Base-by-base conservation (phyloP, 2,888 invertebrate species). In the Drosophila lutescens region DNA sequence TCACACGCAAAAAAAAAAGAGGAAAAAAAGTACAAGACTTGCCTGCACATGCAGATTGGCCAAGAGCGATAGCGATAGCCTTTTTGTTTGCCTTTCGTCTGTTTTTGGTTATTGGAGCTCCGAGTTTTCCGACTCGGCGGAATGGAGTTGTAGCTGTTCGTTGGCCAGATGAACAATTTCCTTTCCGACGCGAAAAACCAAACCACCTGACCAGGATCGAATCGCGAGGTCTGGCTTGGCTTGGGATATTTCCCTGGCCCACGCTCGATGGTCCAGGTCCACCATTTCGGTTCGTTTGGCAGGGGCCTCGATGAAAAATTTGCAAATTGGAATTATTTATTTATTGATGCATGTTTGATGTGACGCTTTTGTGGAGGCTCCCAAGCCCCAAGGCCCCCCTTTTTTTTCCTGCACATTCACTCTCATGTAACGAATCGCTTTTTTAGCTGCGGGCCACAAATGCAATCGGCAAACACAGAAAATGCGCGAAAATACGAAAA, bases 31-130 rank as follows among this genome's bases (percentile, higher is more conserved):
- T 34, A 41, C 23, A 15, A 17, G 55, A 44, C 44, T 46, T 26
- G 47, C 17, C 71, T 75, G 74, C 85, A 84, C 85, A 88, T 85
- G 89, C 85, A 88, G 85, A 85, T 85, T 87, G 86, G 79, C 85
- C 75, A 85, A 69, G 54, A 79, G 82, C 87, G 89, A 85, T 85
- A 86, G 82, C 82, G 89, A 86, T 88, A 88, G 85, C 89, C 85
- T 88, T 88, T 76, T 76, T 79, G 71, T 76, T 78, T 77, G 66
- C 62, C 54, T 65, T 72, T 77, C 58, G 75, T 67, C 69, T 74
- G 66, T 79, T 79, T 77, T 76, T 55, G 68, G 65, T 53, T 61
- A 60, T 58, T 66, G 67, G 83, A 76, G 78, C 78, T 73, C 12
- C 10, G 70, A 17, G 76, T 76, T 76, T 76, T 51, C 63, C 38